Percentiles rank a stretch among this genome's conserved stretches.
phyloP scores from a whole-genome alignment of 1,140 invertebrate species.

The Tenebrio molitor region DNA sequence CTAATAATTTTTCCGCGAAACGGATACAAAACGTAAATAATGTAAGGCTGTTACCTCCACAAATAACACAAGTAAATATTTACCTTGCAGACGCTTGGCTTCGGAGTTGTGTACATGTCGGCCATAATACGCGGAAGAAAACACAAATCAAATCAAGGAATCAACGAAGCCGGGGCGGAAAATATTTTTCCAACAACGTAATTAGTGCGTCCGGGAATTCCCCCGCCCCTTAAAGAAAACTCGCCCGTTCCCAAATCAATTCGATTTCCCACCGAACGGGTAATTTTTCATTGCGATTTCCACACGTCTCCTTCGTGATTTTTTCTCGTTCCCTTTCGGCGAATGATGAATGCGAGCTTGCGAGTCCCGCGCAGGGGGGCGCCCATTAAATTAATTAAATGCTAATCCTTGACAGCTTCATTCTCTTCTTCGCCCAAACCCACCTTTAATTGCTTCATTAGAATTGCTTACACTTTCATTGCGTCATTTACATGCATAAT shows the following conservation, averaged over 20 bases:
- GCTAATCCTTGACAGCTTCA: neutral
- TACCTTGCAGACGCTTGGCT: neutral
- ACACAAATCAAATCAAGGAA: neutral
- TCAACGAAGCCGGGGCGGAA: neutral
- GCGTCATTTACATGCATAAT: slow-evolving; percentile 8
- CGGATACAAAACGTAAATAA: neutral
- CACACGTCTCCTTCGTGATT: neutral
- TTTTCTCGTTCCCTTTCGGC: no score
- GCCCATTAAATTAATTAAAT: neutral
- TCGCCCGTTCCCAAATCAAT: slow-evolving; percentile 4
- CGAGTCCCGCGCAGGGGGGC: neutral
- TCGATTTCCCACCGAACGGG: neutral
- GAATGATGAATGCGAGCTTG: no score
- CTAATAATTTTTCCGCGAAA: neutral
- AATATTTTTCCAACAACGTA: neutral
- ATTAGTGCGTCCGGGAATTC: neutral
- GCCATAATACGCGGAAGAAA: neutral
- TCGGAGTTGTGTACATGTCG: neutral
- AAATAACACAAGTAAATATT: slow-evolving; percentile 15
- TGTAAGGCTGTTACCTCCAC: neutral
- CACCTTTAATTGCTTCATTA: slow-evolving; percentile 11
- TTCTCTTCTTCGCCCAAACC: neutral
- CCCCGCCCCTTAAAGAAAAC: neutral
- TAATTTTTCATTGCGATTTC: slow-evolving; percentile 22
- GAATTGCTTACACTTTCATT: slow-evolving; percentile 8